Evolutionary conservation across 2,113 vertebrate species (phyloP), one percentile per base, ranked within the genome.

Genomic region (Clarias batrachus): DNA sequence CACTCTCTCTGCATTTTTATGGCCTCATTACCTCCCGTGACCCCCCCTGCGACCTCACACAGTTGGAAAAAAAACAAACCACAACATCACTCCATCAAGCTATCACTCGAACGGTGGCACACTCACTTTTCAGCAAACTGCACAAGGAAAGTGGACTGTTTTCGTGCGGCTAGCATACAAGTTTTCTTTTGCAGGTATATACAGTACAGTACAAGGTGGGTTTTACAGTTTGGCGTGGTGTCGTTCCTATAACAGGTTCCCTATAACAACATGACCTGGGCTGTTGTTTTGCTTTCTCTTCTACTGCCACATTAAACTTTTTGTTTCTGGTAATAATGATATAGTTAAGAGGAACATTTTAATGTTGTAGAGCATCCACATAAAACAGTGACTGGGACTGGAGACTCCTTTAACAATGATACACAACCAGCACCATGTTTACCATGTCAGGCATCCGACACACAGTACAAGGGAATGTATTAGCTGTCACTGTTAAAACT

Each of bases 11-110:
- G 88, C 88, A 91, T 93, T 93, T 92, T 92, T 89, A 94, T 91
- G 91, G 92, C 90, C 86, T 94, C 91, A 93, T 94, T 94, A 93
- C 92, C 85, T 78, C 86, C 83, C 0, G 27, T 68, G 91, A 93
- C 90, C 88, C 77, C 48, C 48, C 27, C 80, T 73, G 70, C 56
- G 89, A 90, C 92, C 92, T 90, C 87, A 48, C 59, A 87, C 84
- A 25, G 89, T 73, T 71, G 56, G 91, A 89, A 89, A 89, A 89
- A 91, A 92, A 91, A 93, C 93, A 90, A 25, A 76, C 84, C 80
- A 84, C 52, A 16, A 87, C 91, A 90, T 90, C 92, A 89, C 88
- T 93, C 92, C 85, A 92, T 93, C 92, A 92, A 80, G 60, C 90
- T 92, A 92, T 92, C 93, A 92, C 86, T 94, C 90, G 90, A 59